phyloP scores from a whole-genome alignment of 1,140 invertebrate species.

The Zaprionus inermis region DNA sequence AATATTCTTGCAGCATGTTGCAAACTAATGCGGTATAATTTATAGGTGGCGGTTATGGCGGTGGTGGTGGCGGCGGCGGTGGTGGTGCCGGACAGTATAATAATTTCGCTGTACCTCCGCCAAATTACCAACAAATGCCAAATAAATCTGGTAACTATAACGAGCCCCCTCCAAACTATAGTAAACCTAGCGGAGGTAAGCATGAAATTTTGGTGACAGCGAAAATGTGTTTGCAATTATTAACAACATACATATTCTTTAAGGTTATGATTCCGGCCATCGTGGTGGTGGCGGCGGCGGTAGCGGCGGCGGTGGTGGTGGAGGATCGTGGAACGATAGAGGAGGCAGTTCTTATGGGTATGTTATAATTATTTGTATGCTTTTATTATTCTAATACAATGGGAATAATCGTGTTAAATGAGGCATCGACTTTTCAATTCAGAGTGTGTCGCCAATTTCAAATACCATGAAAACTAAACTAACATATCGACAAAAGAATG shows the following conservation, averaged over 20 bases:
- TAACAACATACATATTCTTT: conserved; percentile 45
- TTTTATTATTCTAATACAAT: conserved; percentile 19
- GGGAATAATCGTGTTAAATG: conserved; percentile 20
- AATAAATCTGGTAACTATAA: conserved; percentile 77
- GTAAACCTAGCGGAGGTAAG: conserved; percentile 73
- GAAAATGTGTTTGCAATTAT: conserved; percentile 11
- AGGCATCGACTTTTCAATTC: conserved; percentile 16
- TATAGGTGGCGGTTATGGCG: conserved; percentile 73
- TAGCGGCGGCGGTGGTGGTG: conserved; percentile 79
- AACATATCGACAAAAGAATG: conserved; percentile 5
- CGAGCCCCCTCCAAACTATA: conserved; percentile 81
- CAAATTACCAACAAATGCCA: conserved; percentile 79
- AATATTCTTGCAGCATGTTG: not conserved
- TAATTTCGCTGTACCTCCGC: conserved; percentile 80
- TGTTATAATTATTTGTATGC: conserved; percentile 84
- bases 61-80: conserved; percentile 61
- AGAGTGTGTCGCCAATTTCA: conserved; percentile 27
- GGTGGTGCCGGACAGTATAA: conserved; percentile 78
- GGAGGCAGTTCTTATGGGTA: conserved; percentile 85
- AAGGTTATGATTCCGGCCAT: conserved; percentile 84
- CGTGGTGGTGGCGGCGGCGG: conserved; percentile 81
- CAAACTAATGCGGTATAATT: conserved; percentile 7
- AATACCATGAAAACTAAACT: conserved; percentile 16
- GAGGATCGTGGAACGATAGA: conserved; percentile 76
- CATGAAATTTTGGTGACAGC: not conserved